Percentiles rank a stretch among this genome's conserved stretches.
phyloP scores from a whole-genome alignment of 2,888 invertebrate genomes.

The Melitaea athalia region DNA sequence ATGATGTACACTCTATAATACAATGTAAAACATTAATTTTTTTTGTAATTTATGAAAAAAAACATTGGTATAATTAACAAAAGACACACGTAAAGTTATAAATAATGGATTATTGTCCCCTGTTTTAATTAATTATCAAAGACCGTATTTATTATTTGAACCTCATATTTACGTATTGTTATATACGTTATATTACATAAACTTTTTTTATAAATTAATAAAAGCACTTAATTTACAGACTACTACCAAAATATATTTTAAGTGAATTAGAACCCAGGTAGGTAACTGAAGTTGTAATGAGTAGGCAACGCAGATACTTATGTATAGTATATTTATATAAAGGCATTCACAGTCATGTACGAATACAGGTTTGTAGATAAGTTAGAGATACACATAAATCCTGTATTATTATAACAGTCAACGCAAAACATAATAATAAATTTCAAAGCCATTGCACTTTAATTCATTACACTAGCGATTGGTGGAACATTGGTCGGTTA shows the following conservation, averaged over 20 bases:
- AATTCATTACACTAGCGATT: slow-evolving; percentile 31
- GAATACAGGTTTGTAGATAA: slow-evolving; percentile 21
- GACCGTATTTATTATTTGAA: too few relatives aligned
- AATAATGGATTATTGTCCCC: too few relatives aligned
- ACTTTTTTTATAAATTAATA: too few relatives aligned
- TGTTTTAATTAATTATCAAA: too few relatives aligned
- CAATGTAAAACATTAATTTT: not conserved
- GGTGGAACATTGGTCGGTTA: slow-evolving; percentile 31
- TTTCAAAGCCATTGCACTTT: slow-evolving; percentile 32
- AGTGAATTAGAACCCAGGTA: too few relatives aligned
- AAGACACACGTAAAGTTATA: not conserved
- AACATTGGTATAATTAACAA: not conserved
- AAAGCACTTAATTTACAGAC: too few relatives aligned
- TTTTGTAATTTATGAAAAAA: not conserved
- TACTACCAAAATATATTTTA: too few relatives aligned
- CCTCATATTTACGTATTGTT: too few relatives aligned
- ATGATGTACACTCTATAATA: not conserved
- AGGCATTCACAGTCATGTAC: slow-evolving; percentile 18
- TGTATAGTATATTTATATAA: not conserved
- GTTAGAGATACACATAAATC: slow-evolving; percentile 29
- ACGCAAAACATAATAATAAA: slow-evolving; percentile 32
- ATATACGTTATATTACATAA: too few relatives aligned
- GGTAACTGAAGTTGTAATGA: too few relatives aligned
- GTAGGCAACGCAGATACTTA: not conserved
- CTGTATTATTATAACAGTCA: slow-evolving; percentile 32